A percentile compares a stretch with the other conserved stretches of the same genome.
Conservation (phyloP, 2,888 invertebrate genomes). For the Dryococelus australis region DNA sequence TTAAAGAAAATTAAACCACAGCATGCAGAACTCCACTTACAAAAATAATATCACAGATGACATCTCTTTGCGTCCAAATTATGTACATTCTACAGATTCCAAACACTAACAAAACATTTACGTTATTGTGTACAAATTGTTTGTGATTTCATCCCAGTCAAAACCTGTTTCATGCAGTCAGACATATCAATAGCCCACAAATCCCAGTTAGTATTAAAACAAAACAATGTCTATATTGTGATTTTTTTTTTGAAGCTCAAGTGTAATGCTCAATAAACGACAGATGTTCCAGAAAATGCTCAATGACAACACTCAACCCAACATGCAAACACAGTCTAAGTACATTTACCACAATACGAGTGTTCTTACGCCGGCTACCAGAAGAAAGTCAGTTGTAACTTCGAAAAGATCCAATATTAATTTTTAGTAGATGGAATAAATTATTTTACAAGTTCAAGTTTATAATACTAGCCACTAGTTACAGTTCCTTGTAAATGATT, state of each 20-base stretch:
- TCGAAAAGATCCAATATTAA: background rate
- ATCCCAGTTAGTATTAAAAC: background rate
- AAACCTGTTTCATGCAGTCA: background rate
- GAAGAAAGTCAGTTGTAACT: constrained; percentile 2
- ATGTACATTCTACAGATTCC: background rate
- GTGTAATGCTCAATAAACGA: background rate
- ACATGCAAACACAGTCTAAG: background rate
- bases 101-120: background rate
- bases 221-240: background rate
- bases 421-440: background rate
- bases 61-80: background rate
- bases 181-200: background rate
- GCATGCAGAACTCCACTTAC: background rate
- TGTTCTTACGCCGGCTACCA: background rate
- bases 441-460: no score
- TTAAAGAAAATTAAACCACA: constrained; percentile 8
- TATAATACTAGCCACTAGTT: no score
- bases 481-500: no score
- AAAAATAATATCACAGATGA: background rate
- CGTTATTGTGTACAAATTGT: background rate
- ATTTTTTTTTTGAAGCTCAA: background rate
- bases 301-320: constrained; percentile 10
- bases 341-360: constrained; percentile 1
- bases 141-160: background rate
- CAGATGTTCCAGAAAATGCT: background rate